Percentiles rank a stretch among this genome's conserved stretches.
These are phyloP conservation scores for Conops quadrifasciatus DNA, from an alignment of 2,888 invertebrate species.

Conservation along the genomic window DNA sequence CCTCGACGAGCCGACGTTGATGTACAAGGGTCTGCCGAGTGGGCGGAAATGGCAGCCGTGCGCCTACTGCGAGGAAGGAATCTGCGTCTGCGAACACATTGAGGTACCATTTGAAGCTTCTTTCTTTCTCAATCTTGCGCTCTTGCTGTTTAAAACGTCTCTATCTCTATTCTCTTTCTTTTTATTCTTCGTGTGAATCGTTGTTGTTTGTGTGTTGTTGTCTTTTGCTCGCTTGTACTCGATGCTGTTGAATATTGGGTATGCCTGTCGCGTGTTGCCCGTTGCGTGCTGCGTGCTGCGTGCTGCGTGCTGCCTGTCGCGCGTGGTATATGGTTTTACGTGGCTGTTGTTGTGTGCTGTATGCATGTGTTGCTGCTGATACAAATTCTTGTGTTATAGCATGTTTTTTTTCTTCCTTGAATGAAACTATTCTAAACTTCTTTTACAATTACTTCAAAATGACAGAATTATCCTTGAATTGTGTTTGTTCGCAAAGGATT, in stretches of 20 bases:
- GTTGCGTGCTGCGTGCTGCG: too few relatives aligned
- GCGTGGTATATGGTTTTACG: too few relatives aligned
- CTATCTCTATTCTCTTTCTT: conserved; percentile 30
- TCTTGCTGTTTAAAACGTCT: conserved; percentile 27
- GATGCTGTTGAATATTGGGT: neutral
- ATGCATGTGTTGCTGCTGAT: too few relatives aligned
- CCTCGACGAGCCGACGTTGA: conserved; percentile 61
- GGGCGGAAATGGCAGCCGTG: conserved; percentile 61
- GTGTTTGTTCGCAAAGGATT: too few relatives aligned
- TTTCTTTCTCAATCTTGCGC: conserved; percentile 22
- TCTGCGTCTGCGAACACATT: conserved; percentile 65
- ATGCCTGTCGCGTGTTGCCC: too few relatives aligned
- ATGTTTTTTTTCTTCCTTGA: too few relatives aligned
- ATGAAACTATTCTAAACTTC: too few relatives aligned
- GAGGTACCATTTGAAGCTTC: conserved; percentile 57
- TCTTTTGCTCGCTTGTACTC: neutral
- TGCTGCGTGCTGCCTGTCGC: too few relatives aligned
- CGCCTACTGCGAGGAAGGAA: conserved; percentile 65
- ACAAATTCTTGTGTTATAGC: too few relatives aligned
- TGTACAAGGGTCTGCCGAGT: conserved; percentile 60
- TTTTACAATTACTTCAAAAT: too few relatives aligned
- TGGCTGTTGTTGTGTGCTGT: too few relatives aligned
- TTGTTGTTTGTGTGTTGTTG: neutral
- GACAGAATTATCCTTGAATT: too few relatives aligned
- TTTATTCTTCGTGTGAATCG: conserved; percentile 25